Base-by-base conservation (phyloP, 1,140 invertebrate genomes). In the Diachasma alloeum region DNA sequence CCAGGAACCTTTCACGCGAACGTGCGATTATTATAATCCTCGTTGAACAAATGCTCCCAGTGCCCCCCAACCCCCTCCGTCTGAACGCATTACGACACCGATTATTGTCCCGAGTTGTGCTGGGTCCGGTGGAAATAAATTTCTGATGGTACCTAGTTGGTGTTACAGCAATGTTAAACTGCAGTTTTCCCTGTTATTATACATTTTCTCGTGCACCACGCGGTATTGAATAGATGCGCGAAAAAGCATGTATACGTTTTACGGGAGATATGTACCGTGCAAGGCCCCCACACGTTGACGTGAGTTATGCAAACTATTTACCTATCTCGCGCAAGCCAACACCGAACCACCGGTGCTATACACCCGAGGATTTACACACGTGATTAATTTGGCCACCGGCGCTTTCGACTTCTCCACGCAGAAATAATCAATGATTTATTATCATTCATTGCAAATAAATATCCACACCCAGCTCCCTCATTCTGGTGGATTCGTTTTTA, bases 231-330 rank as follows among this genome's bases (percentile, higher is more conserved):
- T 56, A 56, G 24, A 53, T 72, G 24, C 3, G 53, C 22, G 31
- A 42, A 42, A 42, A 22, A 53, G 15, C 26, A 15, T 56, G 53
- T 56, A 10, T 36, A 72, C 31, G 31, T 31, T 24, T 59, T n/a
- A 39, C 36, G 37, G 15, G 0, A 24, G 4, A 17, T 31, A 44
- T n/a, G n/a, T 68, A 44, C 13, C 9, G n/a, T 44, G 42, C 15
- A 24, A 19, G 70, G 67, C 31, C 74, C 74, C 44, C 74, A 76
- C 74, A 76, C 74, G 74, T 76, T 76, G 74, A 76, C 48, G 74
- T 76, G 74, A 76, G 37, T 71, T 71, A 76, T 76, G 74, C 74
- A 76, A 76, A 76, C 74, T 76, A 76, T 76, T 76, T 76, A 76
- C 74, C 74, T 76, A 76, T 76, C 74, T 76, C 74, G 74, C 74